Conservation (phyloP, 2,113 vertebrate genomes). For the Malurus melanocephalus region DNA sequence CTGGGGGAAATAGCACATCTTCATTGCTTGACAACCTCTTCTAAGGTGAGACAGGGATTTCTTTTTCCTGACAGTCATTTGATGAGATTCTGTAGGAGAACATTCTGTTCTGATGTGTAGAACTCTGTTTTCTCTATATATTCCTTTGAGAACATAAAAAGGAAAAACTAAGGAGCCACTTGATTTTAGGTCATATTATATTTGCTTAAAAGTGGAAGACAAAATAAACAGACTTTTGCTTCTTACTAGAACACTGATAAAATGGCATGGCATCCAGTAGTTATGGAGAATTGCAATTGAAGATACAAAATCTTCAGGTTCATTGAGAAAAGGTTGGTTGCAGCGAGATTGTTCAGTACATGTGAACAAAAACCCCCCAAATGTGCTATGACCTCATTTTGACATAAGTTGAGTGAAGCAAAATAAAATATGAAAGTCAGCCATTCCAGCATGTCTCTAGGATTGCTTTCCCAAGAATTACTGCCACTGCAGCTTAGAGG, state of each 20-base stretch:
- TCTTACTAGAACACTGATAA: neutral
- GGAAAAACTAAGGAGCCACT: neutral
- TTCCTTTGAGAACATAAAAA: neutral
- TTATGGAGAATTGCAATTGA: neutral
- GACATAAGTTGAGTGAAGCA: neutral
- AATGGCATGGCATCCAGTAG: neutral
- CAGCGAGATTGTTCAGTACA: neutral
- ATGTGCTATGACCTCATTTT: neutral
- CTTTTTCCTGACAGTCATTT: neutral
- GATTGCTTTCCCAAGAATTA: neutral
- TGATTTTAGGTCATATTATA: conserved; percentile 6
- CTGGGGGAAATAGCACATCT: neutral
- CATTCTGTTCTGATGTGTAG: neutral
- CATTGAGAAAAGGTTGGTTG: neutral
- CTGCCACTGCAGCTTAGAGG: neutral
- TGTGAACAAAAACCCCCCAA: neutral
- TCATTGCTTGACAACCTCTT: neutral
- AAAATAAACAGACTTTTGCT: neutral
- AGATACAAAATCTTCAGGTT: neutral
- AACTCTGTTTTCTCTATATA: conserved; percentile 3
- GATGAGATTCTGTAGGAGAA: neutral
- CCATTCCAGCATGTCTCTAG: neutral
- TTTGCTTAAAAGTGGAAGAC: neutral
- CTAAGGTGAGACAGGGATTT: neutral
- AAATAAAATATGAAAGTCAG: neutral